These are phyloP conservation scores for Altica lythri DNA, from an alignment of 2,888 invertebrate genomes.

Conservation along the genomic window DNA sequence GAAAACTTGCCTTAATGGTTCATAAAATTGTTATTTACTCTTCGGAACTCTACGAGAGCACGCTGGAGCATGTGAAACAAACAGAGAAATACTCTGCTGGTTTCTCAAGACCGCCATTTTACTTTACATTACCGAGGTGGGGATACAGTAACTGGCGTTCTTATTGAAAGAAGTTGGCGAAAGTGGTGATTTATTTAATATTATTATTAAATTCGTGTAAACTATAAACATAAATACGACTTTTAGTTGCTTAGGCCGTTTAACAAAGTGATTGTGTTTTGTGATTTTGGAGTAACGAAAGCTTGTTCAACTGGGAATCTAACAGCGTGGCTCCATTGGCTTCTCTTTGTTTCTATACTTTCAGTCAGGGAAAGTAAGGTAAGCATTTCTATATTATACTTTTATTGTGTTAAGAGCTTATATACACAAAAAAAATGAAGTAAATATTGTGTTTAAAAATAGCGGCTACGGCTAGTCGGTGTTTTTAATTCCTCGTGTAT, in stretches of 20 bases:
- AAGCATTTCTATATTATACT: constrained; percentile 42
- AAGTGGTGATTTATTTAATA: constrained; percentile 52
- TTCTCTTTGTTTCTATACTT: constrained; percentile 57
- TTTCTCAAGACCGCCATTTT: constrained; percentile 55
- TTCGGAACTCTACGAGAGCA: too few relatives aligned
- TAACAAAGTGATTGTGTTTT: constrained; percentile 51
- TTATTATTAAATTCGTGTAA: constrained; percentile 50
- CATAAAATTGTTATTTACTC: too few relatives aligned
- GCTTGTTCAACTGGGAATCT: constrained; percentile 51
- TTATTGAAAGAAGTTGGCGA: constrained; percentile 52
- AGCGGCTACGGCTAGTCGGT: constrained; percentile 10
- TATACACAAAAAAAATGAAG: constrained; percentile 4
- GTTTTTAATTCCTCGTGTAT: constrained; percentile 33
- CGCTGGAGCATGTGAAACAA: background rate
- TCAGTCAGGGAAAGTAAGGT: constrained; percentile 47
- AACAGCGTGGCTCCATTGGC: constrained; percentile 59
- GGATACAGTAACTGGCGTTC: constrained; percentile 56
- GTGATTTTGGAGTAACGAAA: constrained; percentile 52
- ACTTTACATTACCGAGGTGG: constrained; percentile 58
- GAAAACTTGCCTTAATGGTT: too few relatives aligned
- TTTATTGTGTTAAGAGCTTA: constrained; percentile 18
- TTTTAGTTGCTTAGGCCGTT: constrained; percentile 33
- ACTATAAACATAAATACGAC: constrained; percentile 42
- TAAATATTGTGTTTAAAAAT: constrained; percentile 10
- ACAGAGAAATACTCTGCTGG: constrained; percentile 7